A percentile compares a stretch with the other conserved stretches of the same genome.
phyloP scores from a whole-genome alignment of 2,113 vertebrate genomes.

The Podocnemis expansa region DNA sequence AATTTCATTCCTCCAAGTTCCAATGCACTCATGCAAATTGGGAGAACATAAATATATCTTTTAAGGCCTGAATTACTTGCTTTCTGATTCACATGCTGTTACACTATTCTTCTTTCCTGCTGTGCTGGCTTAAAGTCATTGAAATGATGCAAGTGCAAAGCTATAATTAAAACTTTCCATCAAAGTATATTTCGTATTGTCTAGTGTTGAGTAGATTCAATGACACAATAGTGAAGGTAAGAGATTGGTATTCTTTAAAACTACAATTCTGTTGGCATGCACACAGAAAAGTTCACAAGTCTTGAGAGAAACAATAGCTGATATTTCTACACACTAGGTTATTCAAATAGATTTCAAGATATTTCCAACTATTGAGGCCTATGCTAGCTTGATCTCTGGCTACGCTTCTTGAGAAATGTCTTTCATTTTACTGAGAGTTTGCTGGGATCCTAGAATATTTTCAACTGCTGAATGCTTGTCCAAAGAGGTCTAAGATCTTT shows the following conservation, averaged over 20 bases:
- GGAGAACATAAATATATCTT: not conserved
- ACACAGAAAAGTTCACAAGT: slow-evolving; percentile 60
- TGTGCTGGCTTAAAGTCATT: not conserved
- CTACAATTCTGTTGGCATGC: slow-evolving; percentile 44
- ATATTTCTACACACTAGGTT: slow-evolving; percentile 65
- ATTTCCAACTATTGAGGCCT: slow-evolving; percentile 43
- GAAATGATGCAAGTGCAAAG: slow-evolving; percentile 5
- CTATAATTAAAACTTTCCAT: slow-evolving; percentile 49
- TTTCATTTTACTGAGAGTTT: slow-evolving; percentile 64
- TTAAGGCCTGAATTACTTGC: not conserved
- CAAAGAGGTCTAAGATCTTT: slow-evolving; percentile 13
- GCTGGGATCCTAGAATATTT: slow-evolving; percentile 63
- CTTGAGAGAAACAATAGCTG: slow-evolving; percentile 62
- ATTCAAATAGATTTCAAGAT: slow-evolving; percentile 65
- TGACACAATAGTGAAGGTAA: slow-evolving; percentile 60
- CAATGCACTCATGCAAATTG: not conserved
- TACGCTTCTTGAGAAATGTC: slow-evolving; percentile 26
- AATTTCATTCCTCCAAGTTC: not conserved
- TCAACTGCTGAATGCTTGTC: slow-evolving; percentile 44
- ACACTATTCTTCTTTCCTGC: not conserved
- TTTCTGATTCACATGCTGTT: not conserved
- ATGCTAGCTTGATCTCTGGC: slow-evolving; percentile 66
- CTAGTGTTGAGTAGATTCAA: slow-evolving; percentile 52
- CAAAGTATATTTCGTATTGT: slow-evolving; percentile 42
- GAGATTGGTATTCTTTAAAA: slow-evolving; percentile 57